phyloP scores from a whole-genome alignment of 2,888 invertebrate genomes.

The Pseudanteris insignis region DNA sequence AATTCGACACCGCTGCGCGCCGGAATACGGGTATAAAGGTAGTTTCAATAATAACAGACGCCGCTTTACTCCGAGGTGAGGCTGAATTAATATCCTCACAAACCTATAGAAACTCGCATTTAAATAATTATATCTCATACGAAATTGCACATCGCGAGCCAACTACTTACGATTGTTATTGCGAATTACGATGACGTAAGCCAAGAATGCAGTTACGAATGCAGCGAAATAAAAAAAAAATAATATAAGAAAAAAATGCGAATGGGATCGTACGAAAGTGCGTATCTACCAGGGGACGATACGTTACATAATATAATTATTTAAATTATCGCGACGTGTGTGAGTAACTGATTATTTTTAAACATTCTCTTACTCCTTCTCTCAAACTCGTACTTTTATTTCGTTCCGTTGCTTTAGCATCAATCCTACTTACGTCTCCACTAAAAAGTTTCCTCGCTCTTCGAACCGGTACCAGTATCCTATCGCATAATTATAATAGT shows the following conservation, averaged over 20 bases:
- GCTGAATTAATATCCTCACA: slow-evolving; percentile 46
- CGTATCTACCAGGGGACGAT: slow-evolving; percentile 1
- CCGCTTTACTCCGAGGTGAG: slow-evolving; percentile 36
- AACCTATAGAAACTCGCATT: slow-evolving; percentile 45
- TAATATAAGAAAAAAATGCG: slow-evolving; percentile 6
- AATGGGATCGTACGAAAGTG: slow-evolving; percentile 18
- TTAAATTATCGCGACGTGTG: slow-evolving; percentile 24
- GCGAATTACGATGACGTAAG: slow-evolving; percentile 44
- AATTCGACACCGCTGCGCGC: slow-evolving; percentile 40
- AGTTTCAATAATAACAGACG: slow-evolving; percentile 46
- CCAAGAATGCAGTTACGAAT: slow-evolving; percentile 13
- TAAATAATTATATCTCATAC: slow-evolving; percentile 45
- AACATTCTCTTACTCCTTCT: slow-evolving; percentile 17
- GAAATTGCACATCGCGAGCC: slow-evolving; percentile 40
- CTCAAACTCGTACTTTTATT: slow-evolving; percentile 12
- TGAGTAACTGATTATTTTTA: slow-evolving; percentile 32
- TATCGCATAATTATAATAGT: too few species aligned
- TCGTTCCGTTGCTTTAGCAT: slow-evolving; percentile 4
- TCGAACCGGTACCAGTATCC: too few species aligned
- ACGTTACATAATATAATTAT: slow-evolving; percentile 36
- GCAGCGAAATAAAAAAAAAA: slow-evolving; percentile 2
- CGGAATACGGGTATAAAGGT: slow-evolving; percentile 41
- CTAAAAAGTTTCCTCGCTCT: too few species aligned
- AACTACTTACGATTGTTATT: slow-evolving; percentile 45
- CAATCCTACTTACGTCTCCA: too few species aligned